These are phyloP conservation scores for Pipistrellus pipistrellus DNA, from an alignment of 2,797 vertebrate species.

Conservation along the genomic window DNA sequence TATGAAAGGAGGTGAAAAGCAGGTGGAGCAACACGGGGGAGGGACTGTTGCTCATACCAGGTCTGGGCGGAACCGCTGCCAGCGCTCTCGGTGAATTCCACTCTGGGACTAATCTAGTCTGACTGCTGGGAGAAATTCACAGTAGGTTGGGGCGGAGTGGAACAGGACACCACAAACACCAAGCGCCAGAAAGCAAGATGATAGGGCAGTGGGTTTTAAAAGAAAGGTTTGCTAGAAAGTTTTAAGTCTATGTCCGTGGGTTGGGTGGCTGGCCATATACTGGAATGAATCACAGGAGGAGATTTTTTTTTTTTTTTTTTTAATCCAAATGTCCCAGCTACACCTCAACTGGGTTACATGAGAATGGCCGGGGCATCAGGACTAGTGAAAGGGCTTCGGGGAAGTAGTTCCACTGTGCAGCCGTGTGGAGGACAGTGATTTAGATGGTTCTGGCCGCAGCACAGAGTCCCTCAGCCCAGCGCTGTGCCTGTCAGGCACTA, in stretches of 20 bases:
- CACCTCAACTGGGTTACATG: not conserved
- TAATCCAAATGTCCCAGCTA: not conserved
- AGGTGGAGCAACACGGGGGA: not conserved
- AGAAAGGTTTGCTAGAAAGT: not conserved
- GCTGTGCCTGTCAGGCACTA: not conserved
- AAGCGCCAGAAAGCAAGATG: not conserved
- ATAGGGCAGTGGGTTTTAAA: not conserved
- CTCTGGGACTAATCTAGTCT: not conserved
- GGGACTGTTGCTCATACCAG: not conserved
- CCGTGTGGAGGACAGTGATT: not conserved
- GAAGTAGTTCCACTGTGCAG: not conserved
- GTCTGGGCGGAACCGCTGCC: not conserved
- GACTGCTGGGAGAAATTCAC: not conserved
- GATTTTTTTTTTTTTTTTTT: not conserved
- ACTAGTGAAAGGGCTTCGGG: not conserved
- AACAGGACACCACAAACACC: not conserved
- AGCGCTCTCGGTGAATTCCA: not conserved
- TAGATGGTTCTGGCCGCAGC: not conserved
- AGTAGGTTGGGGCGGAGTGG: accelerated
- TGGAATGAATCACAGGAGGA: not conserved
- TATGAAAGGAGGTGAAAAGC: not conserved
- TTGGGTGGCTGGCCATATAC: not conserved
- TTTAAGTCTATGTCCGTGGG: not conserved
- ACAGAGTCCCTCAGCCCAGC: not conserved
- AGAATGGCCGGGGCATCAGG: not conserved